phyloP scores from a whole-genome alignment of 2,888 invertebrate species.

The Acleris literana region DNA sequence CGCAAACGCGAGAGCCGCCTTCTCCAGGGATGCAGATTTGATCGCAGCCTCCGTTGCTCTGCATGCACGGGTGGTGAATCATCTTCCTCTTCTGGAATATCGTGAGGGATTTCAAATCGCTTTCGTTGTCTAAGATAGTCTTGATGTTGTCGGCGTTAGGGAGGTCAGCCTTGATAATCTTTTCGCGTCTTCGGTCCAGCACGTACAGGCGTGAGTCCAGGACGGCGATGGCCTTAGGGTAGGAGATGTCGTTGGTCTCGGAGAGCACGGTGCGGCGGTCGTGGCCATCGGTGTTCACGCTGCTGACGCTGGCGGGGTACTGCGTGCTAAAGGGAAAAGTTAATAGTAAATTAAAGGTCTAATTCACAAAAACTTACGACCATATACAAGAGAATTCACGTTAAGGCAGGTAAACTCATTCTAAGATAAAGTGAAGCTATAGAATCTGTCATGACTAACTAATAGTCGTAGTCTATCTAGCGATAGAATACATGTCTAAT shows the following conservation, averaged over 20 bases:
- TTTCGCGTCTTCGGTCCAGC: constrained; percentile 94
- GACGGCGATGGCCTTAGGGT: constrained; percentile 92
- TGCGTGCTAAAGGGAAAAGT: constrained; percentile 83
- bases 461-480: too few species aligned
- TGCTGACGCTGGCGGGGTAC: constrained; percentile 87
- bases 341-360: too few species aligned
- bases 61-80: constrained; percentile 92
- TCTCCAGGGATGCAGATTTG: constrained; percentile 96
- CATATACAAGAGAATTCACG: too few species aligned
- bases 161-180: constrained; percentile 92
- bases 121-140: constrained; percentile 91
- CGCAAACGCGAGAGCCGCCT: constrained; percentile 90
- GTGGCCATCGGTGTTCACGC: constrained; percentile 89
- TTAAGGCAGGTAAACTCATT: too few species aligned
- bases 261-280: constrained; percentile 87
- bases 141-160: constrained; percentile 91
- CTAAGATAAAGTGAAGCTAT: too few species aligned
- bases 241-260: constrained; percentile 87
- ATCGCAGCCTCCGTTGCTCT: constrained; percentile 95
- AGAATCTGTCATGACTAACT: too few species aligned
- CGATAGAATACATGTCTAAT: too few species aligned
- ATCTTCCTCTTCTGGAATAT: constrained; percentile 93
- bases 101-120: constrained; percentile 93
- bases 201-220: constrained; percentile 93
- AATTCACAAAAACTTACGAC: too few species aligned